Evolutionary conservation across 2,888 invertebrate species (phyloP), one percentile per base, ranked within the genome.

Genomic region (Pachymerium ferrugineum): DNA sequence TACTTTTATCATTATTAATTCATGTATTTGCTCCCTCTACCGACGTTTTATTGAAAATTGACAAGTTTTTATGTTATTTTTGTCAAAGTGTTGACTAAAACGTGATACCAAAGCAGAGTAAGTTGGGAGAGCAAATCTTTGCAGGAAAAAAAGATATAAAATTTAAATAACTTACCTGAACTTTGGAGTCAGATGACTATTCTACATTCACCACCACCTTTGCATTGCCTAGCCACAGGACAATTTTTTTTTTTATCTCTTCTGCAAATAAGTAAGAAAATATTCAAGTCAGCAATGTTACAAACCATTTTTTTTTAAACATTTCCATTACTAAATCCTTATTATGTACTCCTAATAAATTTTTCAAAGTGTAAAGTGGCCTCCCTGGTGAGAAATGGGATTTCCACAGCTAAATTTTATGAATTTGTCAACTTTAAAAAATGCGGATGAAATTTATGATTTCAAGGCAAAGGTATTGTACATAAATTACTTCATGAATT

Each of bases 141-240:
- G n/a, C n/a, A n/a, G n/a, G n/a, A n/a, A n/a, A n/a, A n/a, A n/a
- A n/a, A n/a, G n/a, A n/a, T n/a, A n/a, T n/a, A n/a, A n/a, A n/a
- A n/a, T n/a, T n/a, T n/a, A n/a, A n/a, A n/a, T n/a, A 42, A 42
- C 47, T 47, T 47, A 47, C 47, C 47, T 47, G 22, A 47, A 47
- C 3, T 16, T 47, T 47, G 22, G 3, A 8, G 38, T 38, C 38
- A 38, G 19, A 47, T 47, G 47, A 47, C 47, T 47, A 47, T 6
- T 47, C 22, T 3, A 22, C 8, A 47, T 47, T 47, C 47, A 47
- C 47, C 16, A 47, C 47, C 22, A 6, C 16, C 22, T 8, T 47
- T 47, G 47, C 47, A 47, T 47, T 47, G 47, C 47, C 47, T 47
- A 47, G 47, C 19, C 47, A 47, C 47, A 47, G 22, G 47, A 47